These are phyloP conservation scores for Ispidina lecontei DNA, from an alignment of 2,797 vertebrate genomes.

Conservation along the genomic window DNA sequence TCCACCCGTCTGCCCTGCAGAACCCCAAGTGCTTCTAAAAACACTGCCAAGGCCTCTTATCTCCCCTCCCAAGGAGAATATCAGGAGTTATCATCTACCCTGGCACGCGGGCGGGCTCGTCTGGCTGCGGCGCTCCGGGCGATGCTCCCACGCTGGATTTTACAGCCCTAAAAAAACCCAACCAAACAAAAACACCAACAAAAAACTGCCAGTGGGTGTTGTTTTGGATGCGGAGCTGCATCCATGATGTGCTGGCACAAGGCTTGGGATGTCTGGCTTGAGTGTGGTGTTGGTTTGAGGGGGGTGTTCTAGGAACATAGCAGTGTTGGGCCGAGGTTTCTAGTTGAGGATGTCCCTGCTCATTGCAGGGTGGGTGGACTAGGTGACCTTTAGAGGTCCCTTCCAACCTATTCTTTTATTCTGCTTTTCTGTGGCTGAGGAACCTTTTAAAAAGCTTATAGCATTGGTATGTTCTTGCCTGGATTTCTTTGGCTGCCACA, in stretches of 20 bases:
- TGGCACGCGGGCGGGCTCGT: background rate
- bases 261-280: background rate
- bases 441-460: background rate
- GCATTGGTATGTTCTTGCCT: background rate
- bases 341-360: no score
- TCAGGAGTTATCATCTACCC: no score
- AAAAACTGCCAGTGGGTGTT: no score
- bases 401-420: no score
- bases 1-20: background rate
- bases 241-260: accelerated
- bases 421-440: background rate
- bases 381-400: no score
- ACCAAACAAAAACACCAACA: no score
- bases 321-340: background rate
- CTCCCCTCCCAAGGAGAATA: no score
- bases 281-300: background rate
- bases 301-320: background rate
- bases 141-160: background rate
- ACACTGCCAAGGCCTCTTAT: background rate
- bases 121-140: background rate
- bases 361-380: no score
- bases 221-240: background rate
- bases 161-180: background rate
- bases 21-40: background rate
- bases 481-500: background rate